phyloP scores from a whole-genome alignment of 2,113 vertebrate genomes.

The Brevimyrus niger region DNA sequence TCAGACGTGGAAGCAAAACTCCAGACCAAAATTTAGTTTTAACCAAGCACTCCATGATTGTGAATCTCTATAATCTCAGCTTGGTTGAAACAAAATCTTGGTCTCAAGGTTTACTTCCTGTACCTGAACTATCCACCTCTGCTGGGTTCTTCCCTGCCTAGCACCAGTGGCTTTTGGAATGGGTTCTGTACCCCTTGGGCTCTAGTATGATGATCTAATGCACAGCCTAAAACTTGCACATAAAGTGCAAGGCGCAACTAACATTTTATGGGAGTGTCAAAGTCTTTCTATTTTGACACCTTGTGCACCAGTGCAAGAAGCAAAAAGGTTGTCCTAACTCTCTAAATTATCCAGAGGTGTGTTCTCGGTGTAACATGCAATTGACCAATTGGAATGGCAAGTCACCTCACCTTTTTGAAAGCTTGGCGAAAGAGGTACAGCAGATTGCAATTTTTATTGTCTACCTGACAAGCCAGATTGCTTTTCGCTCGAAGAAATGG shows the following conservation, averaged over 20 bases:
- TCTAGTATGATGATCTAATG: background rate
- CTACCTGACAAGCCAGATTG: background rate
- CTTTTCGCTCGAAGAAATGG: background rate
- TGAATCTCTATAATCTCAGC: background rate
- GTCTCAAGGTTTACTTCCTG: background rate
- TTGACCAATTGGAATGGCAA: background rate
- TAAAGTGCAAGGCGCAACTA: too few species aligned
- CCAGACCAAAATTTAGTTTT: background rate
- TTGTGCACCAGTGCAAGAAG: too few species aligned
- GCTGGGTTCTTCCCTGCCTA: background rate
- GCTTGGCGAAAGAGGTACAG: too few species aligned
- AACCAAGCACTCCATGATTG: background rate
- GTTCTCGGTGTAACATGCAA: background rate
- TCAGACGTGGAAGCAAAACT: background rate
- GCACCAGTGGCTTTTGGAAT: background rate
- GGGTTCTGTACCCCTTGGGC: background rate
- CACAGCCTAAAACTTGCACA: too few species aligned
- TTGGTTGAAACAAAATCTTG: background rate
- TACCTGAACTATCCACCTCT: background rate
- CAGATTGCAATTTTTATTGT: background rate
- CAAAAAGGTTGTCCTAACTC: too few species aligned
- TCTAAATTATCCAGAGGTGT: background rate
- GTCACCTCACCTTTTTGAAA: too few species aligned
- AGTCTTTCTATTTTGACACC: background rate
- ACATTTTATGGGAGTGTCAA: background rate